Percentiles rank a stretch among this genome's conserved stretches.
phyloP scores from a whole-genome alignment of 2,888 invertebrate species.

The Drosophila pseudotakahashii region DNA sequence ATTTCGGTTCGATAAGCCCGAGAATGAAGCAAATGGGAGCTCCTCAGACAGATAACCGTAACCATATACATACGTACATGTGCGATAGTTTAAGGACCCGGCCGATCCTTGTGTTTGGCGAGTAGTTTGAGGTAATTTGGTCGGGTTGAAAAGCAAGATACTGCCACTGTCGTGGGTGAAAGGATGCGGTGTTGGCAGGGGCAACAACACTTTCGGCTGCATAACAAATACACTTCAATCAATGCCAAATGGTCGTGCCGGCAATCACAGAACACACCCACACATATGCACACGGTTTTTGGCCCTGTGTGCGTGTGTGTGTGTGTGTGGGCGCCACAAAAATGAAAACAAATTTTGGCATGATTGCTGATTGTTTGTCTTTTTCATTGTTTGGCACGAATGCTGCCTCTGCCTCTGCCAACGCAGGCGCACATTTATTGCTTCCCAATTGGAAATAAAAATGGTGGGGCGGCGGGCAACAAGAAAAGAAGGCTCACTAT shows the following conservation, averaged over 20 bases:
- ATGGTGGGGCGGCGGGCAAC: constrained; percentile 55
- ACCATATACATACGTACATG: not conserved
- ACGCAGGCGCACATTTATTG: constrained; percentile 78
- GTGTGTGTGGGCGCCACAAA: constrained; percentile 72
- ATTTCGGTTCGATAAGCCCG: constrained; percentile 3
- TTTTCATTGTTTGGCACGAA: constrained; percentile 73
- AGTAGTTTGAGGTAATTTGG: constrained; percentile 67
- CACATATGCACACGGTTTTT: constrained; percentile 27
- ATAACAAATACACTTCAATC: constrained; percentile 79
- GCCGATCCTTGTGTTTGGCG: constrained; percentile 48
- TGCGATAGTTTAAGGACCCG: constrained; percentile 46
- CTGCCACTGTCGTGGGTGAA: not conserved
- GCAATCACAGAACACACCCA: constrained; percentile 61
- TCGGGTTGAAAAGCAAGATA: constrained; percentile 24
- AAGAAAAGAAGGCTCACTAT: constrained; percentile 26
- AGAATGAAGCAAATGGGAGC: not conserved
- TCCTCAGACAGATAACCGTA: constrained; percentile 16
- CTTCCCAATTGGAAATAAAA: constrained; percentile 78
- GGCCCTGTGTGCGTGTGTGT: constrained; percentile 34
- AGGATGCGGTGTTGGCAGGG: constrained; percentile 20
- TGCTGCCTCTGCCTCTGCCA: constrained; percentile 53
- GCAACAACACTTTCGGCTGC: constrained; percentile 64
- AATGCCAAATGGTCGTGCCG: constrained; percentile 72
- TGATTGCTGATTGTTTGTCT: constrained; percentile 79
- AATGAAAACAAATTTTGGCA: constrained; percentile 80